These are phyloP conservation scores for Nephrotoma flavescens DNA, from an alignment of 2,888 invertebrate genomes.

Conservation along the genomic window DNA sequence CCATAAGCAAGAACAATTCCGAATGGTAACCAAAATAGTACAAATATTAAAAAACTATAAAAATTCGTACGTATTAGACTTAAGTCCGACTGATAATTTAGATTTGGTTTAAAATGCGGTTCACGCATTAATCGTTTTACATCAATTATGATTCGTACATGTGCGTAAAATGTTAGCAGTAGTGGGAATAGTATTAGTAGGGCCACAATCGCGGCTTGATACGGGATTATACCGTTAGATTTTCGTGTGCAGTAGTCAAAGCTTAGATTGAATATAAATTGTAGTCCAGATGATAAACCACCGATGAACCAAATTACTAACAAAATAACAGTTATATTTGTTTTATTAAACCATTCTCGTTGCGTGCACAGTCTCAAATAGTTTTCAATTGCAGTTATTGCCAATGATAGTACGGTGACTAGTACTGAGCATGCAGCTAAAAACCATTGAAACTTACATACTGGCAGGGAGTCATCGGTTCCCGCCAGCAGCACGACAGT, in stretches of 20 bases:
- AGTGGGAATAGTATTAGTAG: conserved; percentile 44
- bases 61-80: conserved; percentile 47
- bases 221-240: conserved; percentile 38
- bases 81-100: conserved; percentile 45
- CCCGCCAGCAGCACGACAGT: conserved; percentile 55
- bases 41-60: conserved; percentile 45
- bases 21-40: conserved; percentile 54
- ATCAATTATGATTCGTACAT: conserved; percentile 35
- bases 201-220: conserved; percentile 39
- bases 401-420: conserved; percentile 44
- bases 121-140: conserved; percentile 38
- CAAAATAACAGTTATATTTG: conserved; percentile 37
- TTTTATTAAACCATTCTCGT: conserved; percentile 23
- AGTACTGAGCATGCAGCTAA: conserved; percentile 49
- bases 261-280: conserved; percentile 43
- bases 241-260: conserved; percentile 52
- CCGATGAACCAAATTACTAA: conserved; percentile 42
- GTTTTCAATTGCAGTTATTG: conserved; percentile 50
- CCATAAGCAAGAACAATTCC: conserved; percentile 40
- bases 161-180: conserved; percentile 38
- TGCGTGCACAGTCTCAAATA: conserved; percentile 46
- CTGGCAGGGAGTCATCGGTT: conserved; percentile 37
- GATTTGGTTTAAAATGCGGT: conserved; percentile 46
- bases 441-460: conserved; percentile 53
- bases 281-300: conserved; percentile 39